Base-by-base conservation (phyloP, 2,888 invertebrate genomes). In the Toxonevra muliebris region DNA sequence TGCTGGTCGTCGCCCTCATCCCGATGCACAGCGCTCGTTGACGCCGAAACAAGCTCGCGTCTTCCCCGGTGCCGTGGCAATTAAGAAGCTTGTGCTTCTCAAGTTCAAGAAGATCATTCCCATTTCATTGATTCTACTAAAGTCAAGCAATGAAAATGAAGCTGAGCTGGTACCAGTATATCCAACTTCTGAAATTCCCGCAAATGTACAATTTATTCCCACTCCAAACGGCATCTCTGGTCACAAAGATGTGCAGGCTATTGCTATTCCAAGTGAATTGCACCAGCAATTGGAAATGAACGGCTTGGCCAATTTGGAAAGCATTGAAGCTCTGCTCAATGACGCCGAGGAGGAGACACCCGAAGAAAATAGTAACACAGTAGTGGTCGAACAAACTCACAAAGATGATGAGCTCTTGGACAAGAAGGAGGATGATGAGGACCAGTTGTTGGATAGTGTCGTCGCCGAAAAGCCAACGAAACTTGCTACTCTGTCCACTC, bases 101-200 rank as follows among this genome's bases (percentile, higher is more conserved):
- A 83, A 83, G 66, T 80, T 83, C 70, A 83, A 83, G 69, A 82
- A 80, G 68, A 77, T 83, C 50, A 72, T 80, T 10, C 83, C 83
- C 40, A 79, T 83, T 53, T 81, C 82, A 0, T 63, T 82, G 68
- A 79, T 82, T 57, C 75, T 83, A 54, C 71, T 83, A 1, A 78
- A 76, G 68, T 78, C 81, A 0, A 78, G 73, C 72, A 79, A 81
- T 20, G 82, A 79, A 58, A 82, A 78, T 15, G 82, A 82, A 55
- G 80, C 79, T 7, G 82, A 83, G 61, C 69, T 82, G 68, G 82
- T 83, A 66, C 82, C 83, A 1, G 80, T 83, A 4, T 83, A 83
- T n/a, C 79, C 82, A 30, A 81, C 78, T 1, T 78, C 79, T 11
- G 78, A 81, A 72, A 79, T 81, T 13, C 81, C 82, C 40, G 75